A percentile compares a stretch with the other conserved stretches of the same genome.
Evolutionary conservation across 2,888 invertebrate genomes (phyloP).

Genomic region (Oscheius myriophilus): DNA sequence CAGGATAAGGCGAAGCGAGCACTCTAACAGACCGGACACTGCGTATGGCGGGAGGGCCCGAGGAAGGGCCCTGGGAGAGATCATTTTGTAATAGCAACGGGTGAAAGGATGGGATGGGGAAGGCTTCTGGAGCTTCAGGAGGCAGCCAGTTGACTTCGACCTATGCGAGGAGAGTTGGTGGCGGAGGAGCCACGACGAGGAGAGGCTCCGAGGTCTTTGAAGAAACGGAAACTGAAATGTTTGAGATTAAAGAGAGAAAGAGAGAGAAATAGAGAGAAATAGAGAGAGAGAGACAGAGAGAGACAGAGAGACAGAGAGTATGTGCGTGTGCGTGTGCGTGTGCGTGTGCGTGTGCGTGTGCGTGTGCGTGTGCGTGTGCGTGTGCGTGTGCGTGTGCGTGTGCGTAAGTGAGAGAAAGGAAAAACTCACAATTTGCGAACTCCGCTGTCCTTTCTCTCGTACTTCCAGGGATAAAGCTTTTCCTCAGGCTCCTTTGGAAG

Average conservation of each 20-base stretch:
- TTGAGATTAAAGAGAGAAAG: neutral
- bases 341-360: no score
- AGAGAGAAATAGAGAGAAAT: neutral
- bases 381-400: no score
- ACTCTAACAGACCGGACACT: constrained; percentile 16
- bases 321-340: no score
- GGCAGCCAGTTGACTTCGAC: constrained; percentile 33
- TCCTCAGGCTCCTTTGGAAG: constrained; percentile 95
- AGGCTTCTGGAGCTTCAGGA: neutral
- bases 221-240: constrained; percentile 59
- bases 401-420: no score
- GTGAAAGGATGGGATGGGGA: neutral
- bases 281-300: no score
- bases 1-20: constrained; percentile 19
- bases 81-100: constrained; percentile 17
- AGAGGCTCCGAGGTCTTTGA: constrained; percentile 57
- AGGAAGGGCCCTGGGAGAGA: constrained; percentile 14
- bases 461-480: constrained; percentile 86
- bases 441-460: constrained; percentile 68
- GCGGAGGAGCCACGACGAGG: constrained; percentile 55
- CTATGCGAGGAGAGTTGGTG: constrained; percentile 46
- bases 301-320: no score
- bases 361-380: no score
- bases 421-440: constrained; percentile 62
- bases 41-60: constrained; percentile 10